Percentiles rank a stretch among this genome's conserved stretches.
Conservation (phyloP, 2,888 invertebrate species). For the Metallyticus violacea region DNA sequence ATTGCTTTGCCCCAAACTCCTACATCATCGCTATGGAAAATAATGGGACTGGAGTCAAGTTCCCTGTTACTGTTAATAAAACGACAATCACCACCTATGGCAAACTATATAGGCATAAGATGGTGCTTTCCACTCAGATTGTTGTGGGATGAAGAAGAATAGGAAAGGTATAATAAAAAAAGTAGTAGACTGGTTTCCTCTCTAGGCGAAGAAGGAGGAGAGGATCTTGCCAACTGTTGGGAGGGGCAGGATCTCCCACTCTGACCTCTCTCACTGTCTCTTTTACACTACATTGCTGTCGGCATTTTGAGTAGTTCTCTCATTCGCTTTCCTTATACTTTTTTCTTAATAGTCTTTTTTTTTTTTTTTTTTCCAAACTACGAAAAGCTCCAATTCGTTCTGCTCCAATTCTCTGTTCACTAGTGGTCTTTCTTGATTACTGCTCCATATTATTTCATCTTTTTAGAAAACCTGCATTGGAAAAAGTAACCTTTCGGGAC, state of each 20-base stretch:
- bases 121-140: no score
- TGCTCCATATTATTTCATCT: background rate
- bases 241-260: slow-evolving; percentile 13
- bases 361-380: background rate
- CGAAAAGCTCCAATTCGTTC: background rate
- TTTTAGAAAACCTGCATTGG: background rate
- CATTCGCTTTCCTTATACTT: background rate
- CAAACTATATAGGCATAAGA: no score
- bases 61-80: no score
- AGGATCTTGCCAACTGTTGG: background rate
- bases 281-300: background rate
- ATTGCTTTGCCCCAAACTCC: no score
- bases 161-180: background rate
- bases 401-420: background rate
- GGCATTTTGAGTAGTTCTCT: background rate
- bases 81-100: no score
- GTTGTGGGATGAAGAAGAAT: background rate
- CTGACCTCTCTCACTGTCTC: background rate
- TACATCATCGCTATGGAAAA: no score
- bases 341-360: background rate
- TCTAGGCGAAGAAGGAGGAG: background rate
- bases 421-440: background rate
- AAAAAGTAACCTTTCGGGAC: no score
- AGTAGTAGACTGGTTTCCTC: background rate
- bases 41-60: no score